Percentiles rank a stretch among this genome's conserved stretches.
Conservation (phyloP, 1,140 invertebrate species). For the Bombus difficillimus region DNA sequence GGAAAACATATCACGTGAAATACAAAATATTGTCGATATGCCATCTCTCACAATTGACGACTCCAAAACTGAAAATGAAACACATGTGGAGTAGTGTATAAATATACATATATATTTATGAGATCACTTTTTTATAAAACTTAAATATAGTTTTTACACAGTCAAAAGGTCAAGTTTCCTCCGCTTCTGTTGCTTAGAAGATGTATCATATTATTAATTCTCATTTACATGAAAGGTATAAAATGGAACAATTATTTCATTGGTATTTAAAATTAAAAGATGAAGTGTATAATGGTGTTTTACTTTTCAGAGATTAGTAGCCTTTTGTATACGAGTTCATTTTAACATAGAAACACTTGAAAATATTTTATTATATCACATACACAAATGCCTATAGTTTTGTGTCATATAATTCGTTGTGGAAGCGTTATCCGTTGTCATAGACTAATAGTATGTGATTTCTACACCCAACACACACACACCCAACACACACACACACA, state of each 20-base stretch:
- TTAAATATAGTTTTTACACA: background rate
- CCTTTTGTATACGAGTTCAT: background rate
- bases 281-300: background rate
- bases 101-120: background rate
- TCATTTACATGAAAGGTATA: background rate
- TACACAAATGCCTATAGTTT: background rate
- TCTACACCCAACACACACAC: background rate
- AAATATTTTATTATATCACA: background rate
- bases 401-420: background rate
- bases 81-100: background rate
- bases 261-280: background rate
- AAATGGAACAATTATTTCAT: background rate
- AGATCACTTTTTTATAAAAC: background rate
- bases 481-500: too few species aligned
- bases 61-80: background rate
- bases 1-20: constrained; percentile 67
- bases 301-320: background rate
- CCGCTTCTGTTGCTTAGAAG: background rate
- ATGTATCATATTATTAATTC: too few species aligned
- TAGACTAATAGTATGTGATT: background rate
- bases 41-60: constrained; percentile 64
- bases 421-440: background rate
- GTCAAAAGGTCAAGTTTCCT: background rate
- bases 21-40: constrained; percentile 69
- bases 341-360: background rate